Evolutionary conservation across 35 echinoderm and acorn worm genomes (phyloP).

Genomic region (Apostichopus californicus): DNA sequence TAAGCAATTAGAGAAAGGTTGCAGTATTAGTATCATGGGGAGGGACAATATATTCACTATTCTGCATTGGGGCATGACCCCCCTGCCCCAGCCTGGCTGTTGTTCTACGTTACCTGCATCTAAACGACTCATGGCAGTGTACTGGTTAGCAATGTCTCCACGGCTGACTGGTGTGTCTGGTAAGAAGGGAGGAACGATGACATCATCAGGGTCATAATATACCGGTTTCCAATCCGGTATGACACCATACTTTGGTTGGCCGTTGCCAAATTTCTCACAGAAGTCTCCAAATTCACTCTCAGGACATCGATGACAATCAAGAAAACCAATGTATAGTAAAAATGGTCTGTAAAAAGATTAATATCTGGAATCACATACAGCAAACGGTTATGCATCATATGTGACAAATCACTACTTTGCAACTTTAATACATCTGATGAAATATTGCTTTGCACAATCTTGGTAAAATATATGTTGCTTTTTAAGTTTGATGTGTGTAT

Average conservation of each 20-base stretch:
- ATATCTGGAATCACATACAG: too few species aligned
- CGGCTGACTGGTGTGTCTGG: constrained; percentile 83
- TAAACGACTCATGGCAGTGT: constrained; percentile 73
- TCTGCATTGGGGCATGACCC: too few species aligned
- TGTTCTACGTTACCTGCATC: constrained; percentile 65
- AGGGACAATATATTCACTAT: too few species aligned
- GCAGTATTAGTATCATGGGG: too few species aligned
- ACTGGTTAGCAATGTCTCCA: constrained; percentile 75
- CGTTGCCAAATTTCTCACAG: constrained; percentile 94
- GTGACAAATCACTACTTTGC: too few species aligned
- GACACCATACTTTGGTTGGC: constrained; percentile 54
- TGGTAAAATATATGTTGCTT: too few species aligned
- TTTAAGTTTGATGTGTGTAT: neutral
- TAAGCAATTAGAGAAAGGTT: too few species aligned
- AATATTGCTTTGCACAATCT: neutral
- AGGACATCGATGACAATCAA: constrained; percentile 83
- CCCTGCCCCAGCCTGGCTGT: too few species aligned
- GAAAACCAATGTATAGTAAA: constrained; percentile 89
- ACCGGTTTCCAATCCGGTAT: constrained; percentile 90
- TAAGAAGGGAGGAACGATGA: constrained; percentile 77
- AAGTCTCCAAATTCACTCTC: constrained; percentile 69
- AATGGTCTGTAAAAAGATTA: constrained; percentile 59
- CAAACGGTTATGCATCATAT: neutral
- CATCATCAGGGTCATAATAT: constrained; percentile 85
- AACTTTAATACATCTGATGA: constrained; percentile 38